Conservation (phyloP, 2,888 invertebrate genomes). For the Chouioia cunea region DNA sequence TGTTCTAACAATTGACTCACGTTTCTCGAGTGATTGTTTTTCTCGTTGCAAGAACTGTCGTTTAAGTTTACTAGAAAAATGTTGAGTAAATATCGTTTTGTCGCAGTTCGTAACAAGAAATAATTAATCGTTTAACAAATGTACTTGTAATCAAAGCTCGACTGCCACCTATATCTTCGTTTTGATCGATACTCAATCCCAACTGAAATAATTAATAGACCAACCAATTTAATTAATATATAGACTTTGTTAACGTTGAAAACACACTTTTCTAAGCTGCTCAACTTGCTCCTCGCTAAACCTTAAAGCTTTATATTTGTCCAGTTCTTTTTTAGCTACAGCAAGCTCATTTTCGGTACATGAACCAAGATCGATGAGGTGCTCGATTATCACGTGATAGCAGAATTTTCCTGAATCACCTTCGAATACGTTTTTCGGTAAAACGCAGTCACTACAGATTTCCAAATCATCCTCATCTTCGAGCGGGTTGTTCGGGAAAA, state of each 20-base stretch:
- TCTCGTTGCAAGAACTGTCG: neutral
- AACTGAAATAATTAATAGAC: no score
- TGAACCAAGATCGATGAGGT: constrained; percentile 56
- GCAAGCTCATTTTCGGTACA: constrained; percentile 56
- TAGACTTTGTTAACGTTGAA: no score
- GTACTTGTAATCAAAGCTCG: neutral
- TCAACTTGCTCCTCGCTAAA: constrained; percentile 57
- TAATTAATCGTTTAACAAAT: neutral
- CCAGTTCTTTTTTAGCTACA: constrained; percentile 52
- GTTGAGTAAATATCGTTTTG: no score
- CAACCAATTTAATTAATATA: neutral
- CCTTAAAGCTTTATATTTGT: constrained; percentile 56
- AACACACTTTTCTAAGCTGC: constrained; percentile 48
- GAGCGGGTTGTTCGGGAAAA: constrained; percentile 23
- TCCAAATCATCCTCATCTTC: neutral
- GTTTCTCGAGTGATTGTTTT: neutral
- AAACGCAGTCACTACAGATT: constrained; percentile 19
- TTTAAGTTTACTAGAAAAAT: no score
- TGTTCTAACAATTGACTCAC: neutral
- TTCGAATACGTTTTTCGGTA: neutral
- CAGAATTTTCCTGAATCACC: neutral
- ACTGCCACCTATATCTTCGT: no score
- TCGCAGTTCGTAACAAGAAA: neutral
- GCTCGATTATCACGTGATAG: constrained; percentile 55
- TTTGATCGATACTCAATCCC: no score